These are phyloP conservation scores for Lasiurus cinereus DNA, from an alignment of 2,113 vertebrate species.

Conservation along the genomic window DNA sequence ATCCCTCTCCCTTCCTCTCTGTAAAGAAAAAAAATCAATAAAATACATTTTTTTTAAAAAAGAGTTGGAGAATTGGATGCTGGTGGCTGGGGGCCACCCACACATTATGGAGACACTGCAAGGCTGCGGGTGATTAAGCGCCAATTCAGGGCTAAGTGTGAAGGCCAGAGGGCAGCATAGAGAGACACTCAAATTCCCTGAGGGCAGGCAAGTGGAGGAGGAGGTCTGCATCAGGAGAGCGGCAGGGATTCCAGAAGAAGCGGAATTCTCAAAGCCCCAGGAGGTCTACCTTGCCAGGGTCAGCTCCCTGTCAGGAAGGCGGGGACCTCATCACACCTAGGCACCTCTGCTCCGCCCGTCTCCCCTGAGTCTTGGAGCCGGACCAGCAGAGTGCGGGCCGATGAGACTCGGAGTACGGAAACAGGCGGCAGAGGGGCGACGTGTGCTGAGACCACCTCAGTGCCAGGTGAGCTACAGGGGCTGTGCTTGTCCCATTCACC, in stretches of 20 bases:
- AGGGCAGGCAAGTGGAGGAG: neutral
- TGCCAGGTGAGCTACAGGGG: too few species aligned
- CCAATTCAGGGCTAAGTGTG: neutral
- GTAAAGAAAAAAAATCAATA: too few species aligned
- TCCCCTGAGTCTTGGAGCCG: too few species aligned
- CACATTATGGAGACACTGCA: neutral
- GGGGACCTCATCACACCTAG: accelerated
- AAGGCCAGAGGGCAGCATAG: neutral
- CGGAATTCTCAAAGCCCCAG: neutral
- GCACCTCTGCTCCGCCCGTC: neutral
- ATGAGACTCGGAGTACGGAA: accelerated
- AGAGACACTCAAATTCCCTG: neutral
- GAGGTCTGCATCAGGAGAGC: neutral
- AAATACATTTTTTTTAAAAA: too few species aligned
- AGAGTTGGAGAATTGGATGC: neutral
- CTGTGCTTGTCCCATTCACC: accelerated
- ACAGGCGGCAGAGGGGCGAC: accelerated
- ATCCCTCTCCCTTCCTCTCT: too few species aligned
- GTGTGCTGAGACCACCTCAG: accelerated
- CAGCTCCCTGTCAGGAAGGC: too few species aligned
- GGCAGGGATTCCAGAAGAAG: neutral
- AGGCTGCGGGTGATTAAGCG: constrained; percentile 5
- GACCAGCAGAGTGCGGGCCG: neutral
- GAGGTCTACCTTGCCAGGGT: neutral
- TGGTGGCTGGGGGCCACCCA: neutral